Evolutionary conservation across 2,113 vertebrate species (phyloP), one percentile per base, ranked within the genome.

Genomic region (Cyprinodon brontotheroides): DNA sequence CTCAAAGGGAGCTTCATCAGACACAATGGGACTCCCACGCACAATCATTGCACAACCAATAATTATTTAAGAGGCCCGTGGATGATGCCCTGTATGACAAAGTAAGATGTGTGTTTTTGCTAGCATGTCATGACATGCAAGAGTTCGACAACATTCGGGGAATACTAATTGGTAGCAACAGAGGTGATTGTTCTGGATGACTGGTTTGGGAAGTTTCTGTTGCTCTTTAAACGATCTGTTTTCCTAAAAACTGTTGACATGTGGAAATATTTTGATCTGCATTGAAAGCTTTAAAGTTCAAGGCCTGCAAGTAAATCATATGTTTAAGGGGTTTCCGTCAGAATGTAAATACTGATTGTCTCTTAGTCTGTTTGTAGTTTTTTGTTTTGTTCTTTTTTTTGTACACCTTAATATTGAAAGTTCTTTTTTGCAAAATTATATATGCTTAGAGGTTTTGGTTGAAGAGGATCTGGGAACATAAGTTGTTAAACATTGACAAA

Each of bases 1-100:
- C 74, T 84, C 72, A 87, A 79, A 86, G 66, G 79, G 69, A 86
- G 75, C 80, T 74, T 76, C 77, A 61, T 78, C 9, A 45, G 67
- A 76, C 70, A 83, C 86, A 90, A 81, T 82, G 64, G 68, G 61
- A 72, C 69, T 41, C 37, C 63, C 20, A 43, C 45, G 1, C 70
- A 53, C 53, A 73, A 38, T 45, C 70, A 67, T 36, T 43, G 69
- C 65, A 11, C 29, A 20, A 40, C 61, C 37, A 62, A 71, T 73
- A 70, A 80, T 75, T 11, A 80, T 83, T 86, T 72, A 78, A 72
- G 86, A 74, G 77, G 39, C 68, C 78, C 78, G 77, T 72, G 64
- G 81, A 84, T 86, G 65, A 84, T 72, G 57, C 60, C 4, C 61
- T 65, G 57, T 47, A 12, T 75, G 72, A 50, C 43, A n/a, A 57